These are phyloP conservation scores for Buceros bicornis DNA, from an alignment of 2,797 vertebrate species.

Conservation along the genomic window DNA sequence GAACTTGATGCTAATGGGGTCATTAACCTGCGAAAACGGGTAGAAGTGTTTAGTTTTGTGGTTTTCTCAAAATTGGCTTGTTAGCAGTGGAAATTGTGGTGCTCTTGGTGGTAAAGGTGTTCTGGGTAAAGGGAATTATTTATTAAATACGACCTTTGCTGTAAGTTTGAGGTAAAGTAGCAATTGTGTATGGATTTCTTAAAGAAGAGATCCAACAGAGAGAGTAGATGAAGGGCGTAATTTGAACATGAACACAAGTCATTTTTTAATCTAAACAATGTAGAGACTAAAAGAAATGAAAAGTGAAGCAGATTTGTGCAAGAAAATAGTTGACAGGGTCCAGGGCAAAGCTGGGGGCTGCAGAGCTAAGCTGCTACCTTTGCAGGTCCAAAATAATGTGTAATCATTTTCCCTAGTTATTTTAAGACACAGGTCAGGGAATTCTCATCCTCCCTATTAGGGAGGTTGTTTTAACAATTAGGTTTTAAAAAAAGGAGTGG, in stretches of 20 bases:
- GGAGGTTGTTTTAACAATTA: not conserved
- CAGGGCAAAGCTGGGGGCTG: not conserved
- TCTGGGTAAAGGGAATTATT: slow-evolving; percentile 11
- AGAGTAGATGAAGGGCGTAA: not conserved
- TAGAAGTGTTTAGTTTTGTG: not conserved
- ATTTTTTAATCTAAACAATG: not conserved
- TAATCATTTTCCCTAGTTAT: not conserved
- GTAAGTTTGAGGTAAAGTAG: not conserved
- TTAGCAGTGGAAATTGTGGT: slow-evolving; percentile 1
- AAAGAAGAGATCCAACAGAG: not conserved
- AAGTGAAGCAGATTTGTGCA: slow-evolving; percentile 3
- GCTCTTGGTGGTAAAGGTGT: not conserved
- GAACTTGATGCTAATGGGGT: not conserved
- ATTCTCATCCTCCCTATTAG: not conserved
- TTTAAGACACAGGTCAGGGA: not conserved
- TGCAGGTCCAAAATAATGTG: not conserved
- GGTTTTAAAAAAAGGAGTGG: not conserved
- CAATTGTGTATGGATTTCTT: not conserved
- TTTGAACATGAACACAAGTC: slow-evolving; percentile 4
- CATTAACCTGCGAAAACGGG: slow-evolving; percentile 14
- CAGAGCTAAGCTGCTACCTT: not conserved
- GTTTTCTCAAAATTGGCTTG: not conserved
- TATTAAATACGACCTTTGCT: not conserved
- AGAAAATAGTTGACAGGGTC: not conserved
- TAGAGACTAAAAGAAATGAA: slow-evolving; percentile 4